A percentile compares a stretch with the other conserved stretches of the same genome.
Evolutionary conservation across 37 sponge, comb jelly and placozoan species (phyloP).

Genomic region (Chondrilla cf. caribensis): DNA sequence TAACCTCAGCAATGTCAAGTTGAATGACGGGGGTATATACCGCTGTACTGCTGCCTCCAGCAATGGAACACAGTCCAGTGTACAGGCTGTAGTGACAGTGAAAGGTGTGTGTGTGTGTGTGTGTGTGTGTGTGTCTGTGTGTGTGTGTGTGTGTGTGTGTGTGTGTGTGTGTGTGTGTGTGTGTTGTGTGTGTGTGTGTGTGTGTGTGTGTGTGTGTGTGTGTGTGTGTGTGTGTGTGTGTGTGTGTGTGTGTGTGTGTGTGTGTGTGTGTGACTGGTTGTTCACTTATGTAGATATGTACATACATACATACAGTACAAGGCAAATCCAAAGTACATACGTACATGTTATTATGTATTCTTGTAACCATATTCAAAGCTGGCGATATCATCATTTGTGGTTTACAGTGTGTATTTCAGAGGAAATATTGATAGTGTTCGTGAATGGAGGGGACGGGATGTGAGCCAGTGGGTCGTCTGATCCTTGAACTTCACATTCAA

Average conservation of each 20-base stretch:
- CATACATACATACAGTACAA: no score
- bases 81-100: neutral
- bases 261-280: neutral
- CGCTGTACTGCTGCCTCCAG: neutral
- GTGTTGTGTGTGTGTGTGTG: slow-evolving; percentile 15
- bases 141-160: slow-evolving; percentile 21
- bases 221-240: slow-evolving; percentile 30
- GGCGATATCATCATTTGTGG: no score
- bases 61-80: no score
- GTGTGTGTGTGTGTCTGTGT: slow-evolving; percentile 12
- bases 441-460: no score
- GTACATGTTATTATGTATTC: no score
- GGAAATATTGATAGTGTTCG: no score
- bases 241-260: slow-evolving; percentile 12
- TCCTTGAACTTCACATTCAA: no score
- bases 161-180: slow-evolving; percentile 21
- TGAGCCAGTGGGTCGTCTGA: no score
- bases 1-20: neutral
- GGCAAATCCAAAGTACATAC: no score
- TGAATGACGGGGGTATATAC: neutral
- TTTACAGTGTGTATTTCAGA: no score
- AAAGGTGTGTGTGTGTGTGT: slow-evolving; percentile 2
- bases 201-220: slow-evolving; percentile 29
- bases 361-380: no score
- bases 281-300: neutral